Percentiles rank a stretch among this genome's conserved stretches.
Conservation (phyloP, 2,888 invertebrate species). For the Odontothrips loti region DNA sequence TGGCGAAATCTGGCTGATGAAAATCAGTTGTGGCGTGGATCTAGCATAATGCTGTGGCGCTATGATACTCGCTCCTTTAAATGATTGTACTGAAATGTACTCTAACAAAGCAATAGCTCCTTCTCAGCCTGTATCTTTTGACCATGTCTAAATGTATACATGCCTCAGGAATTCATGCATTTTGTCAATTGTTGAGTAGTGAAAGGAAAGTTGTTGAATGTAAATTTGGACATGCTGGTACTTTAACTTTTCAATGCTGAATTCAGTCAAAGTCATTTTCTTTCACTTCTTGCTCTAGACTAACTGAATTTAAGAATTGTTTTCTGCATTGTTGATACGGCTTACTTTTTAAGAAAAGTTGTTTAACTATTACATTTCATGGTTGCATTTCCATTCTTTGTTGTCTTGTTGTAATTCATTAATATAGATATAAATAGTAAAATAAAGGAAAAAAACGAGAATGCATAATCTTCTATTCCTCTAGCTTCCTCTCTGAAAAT, state of each 20-base stretch:
- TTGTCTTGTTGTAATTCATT: background rate
- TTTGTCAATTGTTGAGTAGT: background rate
- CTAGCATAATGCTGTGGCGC: background rate
- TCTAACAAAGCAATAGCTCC: background rate
- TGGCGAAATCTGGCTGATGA: background rate
- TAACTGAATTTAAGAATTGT: no score
- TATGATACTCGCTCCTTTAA: background rate
- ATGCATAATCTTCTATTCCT: no score
- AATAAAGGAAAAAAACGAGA: no score
- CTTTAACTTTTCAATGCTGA: no score
- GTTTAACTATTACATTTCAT: background rate
- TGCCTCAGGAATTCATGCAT: conserved; percentile 2
- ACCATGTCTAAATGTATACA: background rate
- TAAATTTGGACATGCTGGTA: no score
- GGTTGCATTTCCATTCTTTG: background rate
- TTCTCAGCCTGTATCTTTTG: background rate
- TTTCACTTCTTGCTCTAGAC: no score
- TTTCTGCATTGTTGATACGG: no score
- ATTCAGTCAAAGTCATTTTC: no score
- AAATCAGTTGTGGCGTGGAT: background rate
- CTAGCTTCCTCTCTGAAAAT: no score
- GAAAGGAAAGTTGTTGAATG: no score
- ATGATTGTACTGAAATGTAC: background rate
- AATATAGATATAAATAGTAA: background rate
- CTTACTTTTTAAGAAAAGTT: background rate